Base-by-base conservation (phyloP, 2,888 invertebrate species). In the Ephialtes manifestator region DNA sequence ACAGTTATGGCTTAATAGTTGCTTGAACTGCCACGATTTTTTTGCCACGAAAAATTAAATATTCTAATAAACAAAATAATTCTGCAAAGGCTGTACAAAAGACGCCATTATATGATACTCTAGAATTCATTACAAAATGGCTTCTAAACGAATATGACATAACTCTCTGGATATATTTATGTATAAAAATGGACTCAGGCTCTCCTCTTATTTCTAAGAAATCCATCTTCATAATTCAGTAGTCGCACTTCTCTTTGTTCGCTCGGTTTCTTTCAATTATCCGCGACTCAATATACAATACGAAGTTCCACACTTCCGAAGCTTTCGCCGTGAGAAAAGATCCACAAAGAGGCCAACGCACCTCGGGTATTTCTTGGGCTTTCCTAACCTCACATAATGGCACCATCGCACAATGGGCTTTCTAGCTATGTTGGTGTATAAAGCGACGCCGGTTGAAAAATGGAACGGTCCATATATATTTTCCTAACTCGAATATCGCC, bases 201-300 rank as follows among this genome's bases (percentile, higher is more conserved):
- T 39, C 39, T 39, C 39, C 10, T 10, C 39, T 39, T 10, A 39
- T 39, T 39, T 39, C 39, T 39, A 10, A 39, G 39, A 39, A 39
- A 39, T 39, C 39, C 39, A 39, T 8, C 8, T 65, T 39, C 35
- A 35, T 75, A 65, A 75, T 43, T 70, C 70, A 60, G 58, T 43
- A 11, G 43, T n/a, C 8, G 20, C n/a, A 53, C 43, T n/a, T 39
- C 24, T 51, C 65, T 78, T 65, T 72, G 82, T 60, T 35, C 65
- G 4, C 46, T 2, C 28, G 51, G 58, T 39, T 71, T 48, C 65
- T 78, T 72, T 72, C 82, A 83, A 83, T 78, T 74, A 78, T 83
- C 72, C 48, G 28, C 53, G n/a, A 58, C 31, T 18, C 18, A 74
- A 72, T 81, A 51, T 67, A 83, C 55, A 46, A 78, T 74, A 79